These are phyloP conservation scores for Drosophila flavopinicola DNA, from an alignment of 2,888 invertebrate genomes.

Conservation along the genomic window DNA sequence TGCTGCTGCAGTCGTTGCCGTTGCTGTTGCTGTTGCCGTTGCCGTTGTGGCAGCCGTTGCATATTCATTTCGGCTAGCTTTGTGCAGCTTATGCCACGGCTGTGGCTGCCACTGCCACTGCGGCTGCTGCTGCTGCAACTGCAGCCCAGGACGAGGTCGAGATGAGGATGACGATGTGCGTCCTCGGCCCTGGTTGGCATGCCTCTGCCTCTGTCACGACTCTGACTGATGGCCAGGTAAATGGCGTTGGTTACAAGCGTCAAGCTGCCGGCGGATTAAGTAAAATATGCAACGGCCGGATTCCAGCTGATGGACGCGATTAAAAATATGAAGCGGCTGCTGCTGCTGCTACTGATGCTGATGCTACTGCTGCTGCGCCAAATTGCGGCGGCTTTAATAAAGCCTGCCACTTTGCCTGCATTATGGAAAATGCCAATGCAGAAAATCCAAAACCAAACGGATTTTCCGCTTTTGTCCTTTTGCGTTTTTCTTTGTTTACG, in stretches of 20 bases:
- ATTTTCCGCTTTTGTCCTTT: neutral
- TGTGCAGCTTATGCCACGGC: constrained; percentile 45
- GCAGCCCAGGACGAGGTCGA: no score
- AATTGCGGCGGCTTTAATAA: constrained; percentile 48
- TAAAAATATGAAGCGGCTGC: constrained; percentile 44
- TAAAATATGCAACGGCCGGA: constrained; percentile 33
- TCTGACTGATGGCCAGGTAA: constrained; percentile 69
- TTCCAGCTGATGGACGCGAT: constrained; percentile 46
- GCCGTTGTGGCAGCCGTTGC: constrained; percentile 28
- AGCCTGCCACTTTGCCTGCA: constrained; percentile 47
- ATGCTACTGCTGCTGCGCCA: constrained; percentile 1
- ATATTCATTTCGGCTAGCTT: constrained; percentile 51
- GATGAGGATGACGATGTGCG: no score
- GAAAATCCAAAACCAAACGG: constrained; percentile 12
- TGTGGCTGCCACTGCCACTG: constrained; percentile 19
- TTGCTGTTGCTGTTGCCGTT: no score
- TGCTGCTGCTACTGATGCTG: neutral
- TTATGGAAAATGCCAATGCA: constrained; percentile 36
- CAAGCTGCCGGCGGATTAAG: constrained; percentile 57
- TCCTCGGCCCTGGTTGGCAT: constrained; percentile 27
- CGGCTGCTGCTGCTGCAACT: constrained; percentile 2
- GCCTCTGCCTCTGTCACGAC: constrained; percentile 50
- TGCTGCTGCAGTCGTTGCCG: no score
- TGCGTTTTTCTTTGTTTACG: constrained; percentile 20
- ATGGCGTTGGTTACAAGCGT: constrained; percentile 51